Evolutionary conservation across 2,888 invertebrate genomes (phyloP).

Genomic region (Xestia c-nigrum): DNA sequence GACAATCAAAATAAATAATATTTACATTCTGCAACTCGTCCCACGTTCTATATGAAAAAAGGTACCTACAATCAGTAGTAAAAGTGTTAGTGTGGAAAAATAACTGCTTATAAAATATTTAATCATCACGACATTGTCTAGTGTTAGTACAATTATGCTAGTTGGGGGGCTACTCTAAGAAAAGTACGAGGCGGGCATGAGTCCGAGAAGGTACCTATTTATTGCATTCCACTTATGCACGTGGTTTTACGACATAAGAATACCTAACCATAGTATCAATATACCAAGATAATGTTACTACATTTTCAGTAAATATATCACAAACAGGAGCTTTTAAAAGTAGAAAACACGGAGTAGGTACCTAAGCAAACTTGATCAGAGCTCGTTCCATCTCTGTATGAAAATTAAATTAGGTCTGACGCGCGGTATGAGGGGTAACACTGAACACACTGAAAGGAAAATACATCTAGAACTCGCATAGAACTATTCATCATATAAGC

Average conservation of each 20-base stretch:
- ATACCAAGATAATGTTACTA: slow-evolving; percentile 5
- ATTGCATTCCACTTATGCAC: too few relatives aligned
- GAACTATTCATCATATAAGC: slow-evolving; percentile 28
- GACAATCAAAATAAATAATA: too few relatives aligned
- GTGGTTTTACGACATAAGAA: slow-evolving; percentile 6
- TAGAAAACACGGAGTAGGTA: slow-evolving; percentile 35
- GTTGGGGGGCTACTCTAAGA: too few relatives aligned
- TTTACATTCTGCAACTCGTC: too few relatives aligned
- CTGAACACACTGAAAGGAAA: slow-evolving; percentile 31
- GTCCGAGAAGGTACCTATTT: too few relatives aligned
- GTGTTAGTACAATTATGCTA: too few relatives aligned
- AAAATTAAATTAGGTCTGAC: slow-evolving; percentile 35
- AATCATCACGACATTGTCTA: too few relatives aligned
- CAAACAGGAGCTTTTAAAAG: slow-evolving; percentile 16
- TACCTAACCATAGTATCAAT: not conserved
- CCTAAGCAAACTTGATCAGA: slow-evolving; percentile 29
- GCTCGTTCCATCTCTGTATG: slow-evolving; percentile 20
- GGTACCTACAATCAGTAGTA: too few relatives aligned
- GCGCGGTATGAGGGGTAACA: not conserved
- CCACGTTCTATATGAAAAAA: too few relatives aligned
- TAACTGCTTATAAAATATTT: too few relatives aligned
- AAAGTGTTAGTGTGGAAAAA: too few relatives aligned
- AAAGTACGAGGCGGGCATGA: too few relatives aligned
- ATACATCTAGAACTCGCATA: slow-evolving; percentile 13
- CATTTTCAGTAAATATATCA: slow-evolving; percentile 5